Evolutionary conservation across 2,113 vertebrate species (phyloP), one percentile per base, ranked within the genome.

Genomic region (Climacteris rufus): DNA sequence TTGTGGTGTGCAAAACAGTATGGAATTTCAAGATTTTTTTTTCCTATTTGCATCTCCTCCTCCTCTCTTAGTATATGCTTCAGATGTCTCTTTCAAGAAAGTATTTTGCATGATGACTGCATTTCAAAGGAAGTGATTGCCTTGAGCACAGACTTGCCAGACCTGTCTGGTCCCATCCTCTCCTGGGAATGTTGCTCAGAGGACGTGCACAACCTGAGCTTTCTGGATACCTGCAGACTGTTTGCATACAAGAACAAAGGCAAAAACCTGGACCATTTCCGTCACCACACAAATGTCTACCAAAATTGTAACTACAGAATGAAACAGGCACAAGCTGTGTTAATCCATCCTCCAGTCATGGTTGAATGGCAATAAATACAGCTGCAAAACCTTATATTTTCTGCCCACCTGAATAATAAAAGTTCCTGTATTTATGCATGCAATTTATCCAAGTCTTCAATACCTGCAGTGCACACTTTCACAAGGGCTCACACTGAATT

Each of bases 61-160:
- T 93, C 53, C 71, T 74, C 47, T 50, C 79, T 72, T 74, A 81
- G 56, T 17, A 71, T 56, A 60, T 33, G 68, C 60, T 75, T 92
- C 86, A 93, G 64, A 63, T 85, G 64, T 72, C 60, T 91, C 71
- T 60, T 86, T 89, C 85, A 91, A 77, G 78, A 65, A 66, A 72
- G 66, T 63, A 63, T 27, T 93, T 81, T 86, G 72, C 76, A 28
- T 68, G 68, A 70, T 13, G 39, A 83, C 47, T 81, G 79, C 71
- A 63, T 92, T 96, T 94, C 95, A 86, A 90, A 95, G 90, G 75
- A 54, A 66, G 90, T 20, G 76, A 92, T 77, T 63, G 95, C 95
- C 94, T 81, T 83, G 56, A 93, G 94, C 93, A n/a, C 72, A 63
- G 83, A 81, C 60, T 44, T 65, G 75, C 78, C 85, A 93, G 92